Evolutionary conservation across 2,113 vertebrate genomes (phyloP).

Genomic region (Pao palembangensis): DNA sequence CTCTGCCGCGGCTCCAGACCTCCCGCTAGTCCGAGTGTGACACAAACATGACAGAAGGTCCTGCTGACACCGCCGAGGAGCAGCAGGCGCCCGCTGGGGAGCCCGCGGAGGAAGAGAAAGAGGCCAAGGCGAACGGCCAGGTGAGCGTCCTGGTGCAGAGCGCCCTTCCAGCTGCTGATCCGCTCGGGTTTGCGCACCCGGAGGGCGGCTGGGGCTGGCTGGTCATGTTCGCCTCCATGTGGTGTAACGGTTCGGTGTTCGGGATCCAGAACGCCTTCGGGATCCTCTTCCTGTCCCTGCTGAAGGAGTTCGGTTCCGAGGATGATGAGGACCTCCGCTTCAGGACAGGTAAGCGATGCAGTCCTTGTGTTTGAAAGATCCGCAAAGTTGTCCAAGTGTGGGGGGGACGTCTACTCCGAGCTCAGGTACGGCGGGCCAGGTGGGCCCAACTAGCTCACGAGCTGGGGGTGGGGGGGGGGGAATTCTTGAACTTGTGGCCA

Average conservation of each 20-base stretch:
- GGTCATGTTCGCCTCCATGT: conserved; percentile 96
- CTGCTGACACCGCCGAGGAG: background rate
- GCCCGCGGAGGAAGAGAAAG: conserved; percentile 10
- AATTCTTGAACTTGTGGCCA: too few relatives aligned
- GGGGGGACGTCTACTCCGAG: background rate
- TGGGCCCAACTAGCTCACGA: too few relatives aligned
- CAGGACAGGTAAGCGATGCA: conserved; percentile 81
- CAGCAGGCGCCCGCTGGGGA: background rate
- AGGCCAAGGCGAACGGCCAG: conserved; percentile 36
- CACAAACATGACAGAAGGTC: too few relatives aligned
- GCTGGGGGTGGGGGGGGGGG: too few relatives aligned
- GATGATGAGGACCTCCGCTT: conserved; percentile 79
- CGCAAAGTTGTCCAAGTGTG: background rate
- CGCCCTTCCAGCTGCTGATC: conserved; percentile 5
- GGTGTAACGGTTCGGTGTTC: conserved; percentile 96
- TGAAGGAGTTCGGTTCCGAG: conserved; percentile 78
- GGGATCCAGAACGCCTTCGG: conserved; percentile 96
- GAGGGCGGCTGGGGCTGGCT: conserved; percentile 98
- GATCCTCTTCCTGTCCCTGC: conserved; percentile 84
- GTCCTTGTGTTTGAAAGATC: too few relatives aligned
- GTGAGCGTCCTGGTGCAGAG: conserved; percentile 12
- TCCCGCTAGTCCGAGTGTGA: too few relatives aligned
- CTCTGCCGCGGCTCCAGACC: too few relatives aligned
- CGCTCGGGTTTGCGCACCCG: conserved; percentile 73
- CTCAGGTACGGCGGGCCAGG: too few relatives aligned